These are phyloP conservation scores for Zaprionus nigranus DNA, from an alignment of 1,140 invertebrate species.

Conservation along the genomic window DNA sequence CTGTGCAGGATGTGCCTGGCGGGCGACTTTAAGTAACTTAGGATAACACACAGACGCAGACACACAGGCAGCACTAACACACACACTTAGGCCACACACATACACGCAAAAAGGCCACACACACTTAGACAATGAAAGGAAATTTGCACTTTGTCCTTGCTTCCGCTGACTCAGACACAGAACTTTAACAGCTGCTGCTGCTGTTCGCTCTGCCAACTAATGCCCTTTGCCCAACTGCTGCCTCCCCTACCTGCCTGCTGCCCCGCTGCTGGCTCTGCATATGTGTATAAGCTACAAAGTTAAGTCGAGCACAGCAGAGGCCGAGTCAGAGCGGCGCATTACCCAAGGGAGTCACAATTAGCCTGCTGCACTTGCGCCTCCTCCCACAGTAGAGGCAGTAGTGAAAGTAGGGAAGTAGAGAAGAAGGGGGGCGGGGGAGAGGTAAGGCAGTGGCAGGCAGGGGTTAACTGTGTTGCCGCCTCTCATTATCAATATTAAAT, in stretches of 20 bases:
- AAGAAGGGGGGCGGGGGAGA: too few species aligned
- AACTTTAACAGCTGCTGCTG: slow-evolving; percentile 38
- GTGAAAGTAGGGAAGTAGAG: neutral
- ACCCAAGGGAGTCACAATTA: slow-evolving; percentile 46
- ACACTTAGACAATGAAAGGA: slow-evolving; percentile 48
- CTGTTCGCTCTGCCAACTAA: slow-evolving; percentile 29
- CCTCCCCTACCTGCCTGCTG: neutral
- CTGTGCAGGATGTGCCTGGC: slow-evolving; percentile 28
- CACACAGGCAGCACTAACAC: slow-evolving; percentile 18
- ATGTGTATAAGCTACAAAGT: slow-evolving; percentile 28
- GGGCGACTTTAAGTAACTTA: slow-evolving; percentile 53
- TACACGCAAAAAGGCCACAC: slow-evolving; percentile 6
- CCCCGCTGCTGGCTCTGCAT: slow-evolving; percentile 15
- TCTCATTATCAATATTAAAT: slow-evolving; percentile 66
- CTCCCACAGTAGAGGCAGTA: too few species aligned
- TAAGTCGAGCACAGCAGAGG: slow-evolving; percentile 21
- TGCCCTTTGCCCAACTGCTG: slow-evolving; percentile 1
- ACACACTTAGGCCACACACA: slow-evolving; percentile 11
- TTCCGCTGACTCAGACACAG: slow-evolving; percentile 49
- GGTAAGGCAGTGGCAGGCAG: neutral
- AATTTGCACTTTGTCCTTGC: slow-evolving; percentile 65
- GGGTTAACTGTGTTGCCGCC: slow-evolving; percentile 11
- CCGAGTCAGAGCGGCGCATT: neutral
- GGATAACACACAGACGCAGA: slow-evolving; percentile 6
- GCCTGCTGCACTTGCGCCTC: slow-evolving; percentile 12